Conservation (phyloP, 2,888 invertebrate species). For the Leptopilina syphax region DNA sequence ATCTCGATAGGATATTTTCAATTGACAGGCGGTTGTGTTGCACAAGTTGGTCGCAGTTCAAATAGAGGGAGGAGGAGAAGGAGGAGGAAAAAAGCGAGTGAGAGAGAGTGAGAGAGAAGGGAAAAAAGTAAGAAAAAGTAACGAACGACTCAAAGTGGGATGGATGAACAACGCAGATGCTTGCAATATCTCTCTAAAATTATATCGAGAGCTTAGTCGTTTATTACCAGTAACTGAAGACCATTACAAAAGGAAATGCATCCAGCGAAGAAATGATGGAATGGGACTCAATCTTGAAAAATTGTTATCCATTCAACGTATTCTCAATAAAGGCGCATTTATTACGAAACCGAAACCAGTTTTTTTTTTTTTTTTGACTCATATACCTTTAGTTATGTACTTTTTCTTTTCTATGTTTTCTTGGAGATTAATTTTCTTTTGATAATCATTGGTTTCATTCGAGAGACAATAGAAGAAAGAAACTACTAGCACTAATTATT, state of each 20-base stretch:
- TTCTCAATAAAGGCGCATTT: slow-evolving; percentile 12
- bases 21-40: slow-evolving; percentile 9
- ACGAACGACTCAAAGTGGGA: not conserved
- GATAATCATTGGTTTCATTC: no score
- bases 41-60: not conserved
- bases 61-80: slow-evolving; percentile 22
- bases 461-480: no score
- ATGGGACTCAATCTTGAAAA: slow-evolving; percentile 49
- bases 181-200: slow-evolving; percentile 46
- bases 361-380: not conserved
- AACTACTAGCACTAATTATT: no score
- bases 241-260: slow-evolving; percentile 19
- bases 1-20: slow-evolving; percentile 46
- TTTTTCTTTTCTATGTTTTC: no score
- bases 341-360: not conserved
- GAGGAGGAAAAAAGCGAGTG: not conserved
- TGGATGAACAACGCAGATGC: slow-evolving; percentile 33
- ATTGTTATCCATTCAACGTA: slow-evolving; percentile 49
- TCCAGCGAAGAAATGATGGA: not conserved
- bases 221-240: slow-evolving; percentile 51
- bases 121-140: slow-evolving; percentile 22
- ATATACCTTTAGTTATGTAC: not conserved
- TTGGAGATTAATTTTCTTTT: not conserved
- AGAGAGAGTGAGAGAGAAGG: slow-evolving; percentile 13
- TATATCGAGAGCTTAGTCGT: slow-evolving; percentile 55